These are phyloP conservation scores for Sepiola atlantica DNA, from an alignment of 2,888 invertebrate species.

Conservation along the genomic window DNA sequence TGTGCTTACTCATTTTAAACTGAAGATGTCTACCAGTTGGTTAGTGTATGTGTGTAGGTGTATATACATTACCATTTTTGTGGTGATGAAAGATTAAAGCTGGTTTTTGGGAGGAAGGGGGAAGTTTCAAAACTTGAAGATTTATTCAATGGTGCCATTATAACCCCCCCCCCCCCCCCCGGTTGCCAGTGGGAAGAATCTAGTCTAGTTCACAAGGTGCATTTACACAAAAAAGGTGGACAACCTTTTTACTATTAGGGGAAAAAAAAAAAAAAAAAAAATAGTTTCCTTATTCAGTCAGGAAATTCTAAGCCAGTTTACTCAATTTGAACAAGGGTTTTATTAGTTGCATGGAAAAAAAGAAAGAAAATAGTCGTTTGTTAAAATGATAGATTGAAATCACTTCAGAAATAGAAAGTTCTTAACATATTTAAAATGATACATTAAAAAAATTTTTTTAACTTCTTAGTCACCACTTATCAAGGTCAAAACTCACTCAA, in stretches of 20 bases:
- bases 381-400: neutral
- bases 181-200: neutral
- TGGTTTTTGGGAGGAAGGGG: neutral
- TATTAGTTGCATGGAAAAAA: neutral
- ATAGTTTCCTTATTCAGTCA: neutral
- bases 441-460: too few relatives aligned
- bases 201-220: neutral
- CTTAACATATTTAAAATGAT: too few relatives aligned
- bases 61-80: neutral
- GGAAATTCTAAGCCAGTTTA: neutral
- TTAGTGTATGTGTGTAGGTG: constrained; percentile 8
- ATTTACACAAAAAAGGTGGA: neutral
- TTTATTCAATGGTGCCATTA: neutral
- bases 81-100: neutral
- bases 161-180: neutral
- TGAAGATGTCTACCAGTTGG: constrained; percentile 19
- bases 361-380: neutral
- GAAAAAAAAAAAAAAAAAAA: too few relatives aligned
- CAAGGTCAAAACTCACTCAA: too few relatives aligned
- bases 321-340: neutral
- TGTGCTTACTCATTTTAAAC: neutral
- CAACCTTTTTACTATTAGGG: neutral
- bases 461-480: too few relatives aligned
- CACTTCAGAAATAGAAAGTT: neutral
- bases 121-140: neutral